These are phyloP conservation scores for Corbicula japonica DNA, from an alignment of 2,888 invertebrate genomes.

Conservation along the genomic window DNA sequence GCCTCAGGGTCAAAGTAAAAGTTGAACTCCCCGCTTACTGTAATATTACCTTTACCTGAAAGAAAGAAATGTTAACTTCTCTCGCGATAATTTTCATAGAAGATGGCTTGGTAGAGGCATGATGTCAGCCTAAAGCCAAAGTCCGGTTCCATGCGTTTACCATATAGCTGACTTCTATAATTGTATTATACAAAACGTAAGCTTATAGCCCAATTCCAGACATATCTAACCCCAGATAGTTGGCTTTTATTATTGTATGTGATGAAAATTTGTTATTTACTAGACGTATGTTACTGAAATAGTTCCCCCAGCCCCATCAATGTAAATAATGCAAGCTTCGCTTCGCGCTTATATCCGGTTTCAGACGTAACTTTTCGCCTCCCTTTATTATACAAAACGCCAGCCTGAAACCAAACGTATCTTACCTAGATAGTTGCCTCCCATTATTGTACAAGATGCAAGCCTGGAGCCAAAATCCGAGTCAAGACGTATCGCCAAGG, in stretches of 20 bases:
- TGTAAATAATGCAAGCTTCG: too few relatives aligned
- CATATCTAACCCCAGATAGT: too few relatives aligned
- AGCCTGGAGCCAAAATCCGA: conserved; percentile 90
- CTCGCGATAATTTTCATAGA: not conserved
- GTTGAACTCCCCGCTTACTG: conserved; percentile 91
- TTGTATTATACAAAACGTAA: not conserved
- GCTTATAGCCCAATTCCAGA: too few relatives aligned
- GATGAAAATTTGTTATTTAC: not conserved
- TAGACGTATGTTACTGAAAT: too few relatives aligned
- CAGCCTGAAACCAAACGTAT: not conserved
- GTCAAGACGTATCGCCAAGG: conserved; percentile 91
- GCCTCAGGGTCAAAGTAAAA: conserved; percentile 93
- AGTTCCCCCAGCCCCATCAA: too few relatives aligned
- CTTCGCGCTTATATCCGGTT: too few relatives aligned
- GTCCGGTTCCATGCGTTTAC: too few relatives aligned
- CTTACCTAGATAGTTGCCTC: conserved; percentile 91
- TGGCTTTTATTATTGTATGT: not conserved
- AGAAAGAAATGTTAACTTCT: conserved; percentile 42
- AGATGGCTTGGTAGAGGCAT: too few relatives aligned
- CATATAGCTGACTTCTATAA: too few relatives aligned
- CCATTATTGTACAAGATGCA: conserved; percentile 92
- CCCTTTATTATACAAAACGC: not conserved
- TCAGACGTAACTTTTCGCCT: not conserved
- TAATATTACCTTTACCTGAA: conserved; percentile 85
- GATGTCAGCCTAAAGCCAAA: too few relatives aligned